Conservation (phyloP, 2,113 vertebrate species). For the Callocephalon fimbriatum region DNA sequence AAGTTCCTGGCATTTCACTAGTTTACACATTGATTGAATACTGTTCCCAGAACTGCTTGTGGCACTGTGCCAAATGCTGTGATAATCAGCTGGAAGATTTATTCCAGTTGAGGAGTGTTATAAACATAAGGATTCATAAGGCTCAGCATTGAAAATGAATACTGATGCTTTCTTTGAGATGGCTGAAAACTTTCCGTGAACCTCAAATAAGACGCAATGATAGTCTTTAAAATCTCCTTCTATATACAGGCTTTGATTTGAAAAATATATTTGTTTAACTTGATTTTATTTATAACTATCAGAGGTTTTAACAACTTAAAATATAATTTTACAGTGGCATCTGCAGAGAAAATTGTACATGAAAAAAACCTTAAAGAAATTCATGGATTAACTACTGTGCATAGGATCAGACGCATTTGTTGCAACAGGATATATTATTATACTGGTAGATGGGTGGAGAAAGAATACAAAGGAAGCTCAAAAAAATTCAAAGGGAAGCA, state of each 20-base stretch:
- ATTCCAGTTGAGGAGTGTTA: constrained; percentile 82
- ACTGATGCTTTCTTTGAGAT: constrained; percentile 65
- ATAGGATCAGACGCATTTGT: constrained; percentile 55
- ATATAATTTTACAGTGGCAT: constrained; percentile 53
- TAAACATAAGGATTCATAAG: constrained; percentile 83
- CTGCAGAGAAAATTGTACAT: constrained; percentile 36
- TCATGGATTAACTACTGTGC: constrained; percentile 37
- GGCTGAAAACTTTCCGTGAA: constrained; percentile 65
- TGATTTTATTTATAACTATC: constrained; percentile 66
- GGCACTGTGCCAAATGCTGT: constrained; percentile 78
- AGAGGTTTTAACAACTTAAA: constrained; percentile 65
- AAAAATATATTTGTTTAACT: constrained; percentile 54
- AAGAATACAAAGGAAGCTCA: constrained; percentile 67
- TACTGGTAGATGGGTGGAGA: constrained; percentile 45
- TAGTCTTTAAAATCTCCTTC: constrained; percentile 11
- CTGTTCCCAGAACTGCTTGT: constrained; percentile 77
- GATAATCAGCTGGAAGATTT: constrained; percentile 88
- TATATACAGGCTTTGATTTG: constrained; percentile 50
- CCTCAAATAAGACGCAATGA: neutral
- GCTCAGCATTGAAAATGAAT: constrained; percentile 63
- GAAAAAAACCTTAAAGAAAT: constrained; percentile 56
- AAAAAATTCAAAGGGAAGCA: constrained; percentile 65
- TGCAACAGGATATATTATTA: constrained; percentile 68
- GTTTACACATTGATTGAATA: constrained; percentile 79
- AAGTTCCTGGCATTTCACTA: constrained; percentile 79